These are phyloP conservation scores for Eupleurogrammus muticus DNA, from an alignment of 2,797 vertebrate genomes.

Conservation along the genomic window DNA sequence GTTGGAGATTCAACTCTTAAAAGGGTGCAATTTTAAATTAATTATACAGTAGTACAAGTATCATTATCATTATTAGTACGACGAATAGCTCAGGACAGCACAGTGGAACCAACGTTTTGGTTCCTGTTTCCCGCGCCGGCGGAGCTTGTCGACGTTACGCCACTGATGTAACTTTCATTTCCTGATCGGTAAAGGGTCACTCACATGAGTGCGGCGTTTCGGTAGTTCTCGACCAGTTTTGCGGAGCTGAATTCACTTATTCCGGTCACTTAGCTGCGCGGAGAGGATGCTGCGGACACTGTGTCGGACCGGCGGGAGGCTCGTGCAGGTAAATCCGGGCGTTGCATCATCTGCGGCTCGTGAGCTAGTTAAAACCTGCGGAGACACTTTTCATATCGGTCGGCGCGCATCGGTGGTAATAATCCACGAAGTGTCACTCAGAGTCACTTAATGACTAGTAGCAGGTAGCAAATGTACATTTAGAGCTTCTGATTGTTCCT, in stretches of 20 bases:
- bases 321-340: conserved; percentile 71
- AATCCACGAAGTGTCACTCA: background rate
- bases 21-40: too few relatives aligned
- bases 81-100: too few relatives aligned
- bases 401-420: conserved; percentile 5
- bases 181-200: conserved; percentile 64
- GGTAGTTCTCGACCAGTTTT: background rate
- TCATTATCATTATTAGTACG: background rate
- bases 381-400: conserved; percentile 16
- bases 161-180: conserved; percentile 65
- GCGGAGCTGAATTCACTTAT: rapidly evolving
- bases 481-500: too few relatives aligned
- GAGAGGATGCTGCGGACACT: conserved; percentile 76
- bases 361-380: background rate
- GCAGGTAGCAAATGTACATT: background rate
- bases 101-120: conserved; percentile 29
- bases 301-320: conserved; percentile 71
- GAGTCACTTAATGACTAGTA: background rate
- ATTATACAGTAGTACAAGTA: too few relatives aligned
- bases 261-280: rapidly evolving
- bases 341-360: background rate
- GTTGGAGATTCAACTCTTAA: too few relatives aligned
- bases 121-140: background rate
- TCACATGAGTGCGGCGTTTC: conserved; percentile 35
- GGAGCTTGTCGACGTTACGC: conserved; percentile 45